A percentile compares a stretch with the other conserved stretches of the same genome.
Evolutionary conservation across 2,113 vertebrate species (phyloP).

Genomic region (Antennarius striatus): DNA sequence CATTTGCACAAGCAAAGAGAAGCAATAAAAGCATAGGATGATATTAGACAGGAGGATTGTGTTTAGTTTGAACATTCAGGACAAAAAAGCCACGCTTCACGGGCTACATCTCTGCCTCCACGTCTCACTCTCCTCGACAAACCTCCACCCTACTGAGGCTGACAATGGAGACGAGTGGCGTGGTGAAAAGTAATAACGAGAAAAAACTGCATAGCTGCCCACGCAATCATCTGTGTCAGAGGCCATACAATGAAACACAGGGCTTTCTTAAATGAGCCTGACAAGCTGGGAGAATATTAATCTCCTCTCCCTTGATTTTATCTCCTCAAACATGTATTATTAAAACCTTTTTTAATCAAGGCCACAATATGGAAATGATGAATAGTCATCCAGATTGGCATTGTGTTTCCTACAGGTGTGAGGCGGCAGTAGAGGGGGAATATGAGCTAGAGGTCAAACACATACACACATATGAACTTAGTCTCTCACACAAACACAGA

Average conservation of each 20-base stretch:
- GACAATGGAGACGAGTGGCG: constrained; percentile 72
- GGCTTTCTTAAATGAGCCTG: constrained; percentile 67
- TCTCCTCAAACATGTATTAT: constrained; percentile 65
- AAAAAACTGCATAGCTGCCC: constrained; percentile 73
- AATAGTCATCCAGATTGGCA: constrained; percentile 36
- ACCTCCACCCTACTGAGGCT: constrained; percentile 65
- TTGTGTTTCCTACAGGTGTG: constrained; percentile 28
- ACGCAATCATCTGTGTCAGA: constrained; percentile 76
- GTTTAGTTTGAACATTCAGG: constrained; percentile 15
- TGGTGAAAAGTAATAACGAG: constrained; percentile 75
- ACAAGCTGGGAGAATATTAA: constrained; percentile 71
- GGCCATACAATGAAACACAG: constrained; percentile 63
- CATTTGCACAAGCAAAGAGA: constrained; percentile 1
- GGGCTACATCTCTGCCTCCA: constrained; percentile 36
- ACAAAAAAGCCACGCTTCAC: constrained; percentile 9
- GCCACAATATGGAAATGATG: constrained; percentile 56
- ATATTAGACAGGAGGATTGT: constrained; percentile 12
- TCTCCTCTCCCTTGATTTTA: constrained; percentile 66
- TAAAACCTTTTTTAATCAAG: constrained; percentile 59
- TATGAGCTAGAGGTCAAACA: constrained; percentile 33
- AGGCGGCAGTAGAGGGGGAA: constrained; percentile 6
- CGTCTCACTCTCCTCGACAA: constrained; percentile 32
- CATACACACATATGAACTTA: constrained; percentile 5
- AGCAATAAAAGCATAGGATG: background rate
- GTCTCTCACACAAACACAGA: background rate